Evolutionary conservation across 2,888 invertebrate species (phyloP).

Genomic region (Schrankia costaestrigalis): DNA sequence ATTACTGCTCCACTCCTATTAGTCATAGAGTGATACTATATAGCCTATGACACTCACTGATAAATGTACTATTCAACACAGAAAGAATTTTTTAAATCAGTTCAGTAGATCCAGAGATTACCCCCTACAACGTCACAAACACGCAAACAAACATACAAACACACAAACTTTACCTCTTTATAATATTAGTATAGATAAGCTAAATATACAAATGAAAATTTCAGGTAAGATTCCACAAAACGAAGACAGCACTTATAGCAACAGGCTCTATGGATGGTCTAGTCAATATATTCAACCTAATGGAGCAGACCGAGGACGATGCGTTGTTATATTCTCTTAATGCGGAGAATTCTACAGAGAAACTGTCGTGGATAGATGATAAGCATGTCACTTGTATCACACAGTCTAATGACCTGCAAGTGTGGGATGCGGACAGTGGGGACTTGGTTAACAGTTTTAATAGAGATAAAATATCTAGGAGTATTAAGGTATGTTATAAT

Average conservation of each 20-base stretch:
- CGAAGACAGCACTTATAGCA: constrained; percentile 83
- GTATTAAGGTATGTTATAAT: constrained; percentile 69
- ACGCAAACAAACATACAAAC: too few relatives aligned
- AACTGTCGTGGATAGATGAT: constrained; percentile 78
- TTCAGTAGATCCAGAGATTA: too few relatives aligned
- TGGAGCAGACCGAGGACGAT: constrained; percentile 87
- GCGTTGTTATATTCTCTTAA: constrained; percentile 89
- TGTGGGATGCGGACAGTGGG: constrained; percentile 84
- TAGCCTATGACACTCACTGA: too few relatives aligned
- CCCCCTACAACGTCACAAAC: too few relatives aligned
- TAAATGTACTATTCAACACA: too few relatives aligned
- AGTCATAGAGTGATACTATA: too few relatives aligned
- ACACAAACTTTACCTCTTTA: too few relatives aligned
- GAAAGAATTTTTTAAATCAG: too few relatives aligned
- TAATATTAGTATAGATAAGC: too few relatives aligned
- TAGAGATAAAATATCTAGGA: constrained; percentile 80
- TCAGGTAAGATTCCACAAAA: constrained; percentile 86
- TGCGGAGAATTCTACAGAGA: constrained; percentile 87
- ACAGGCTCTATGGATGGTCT: constrained; percentile 92
- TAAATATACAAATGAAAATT: too few relatives aligned
- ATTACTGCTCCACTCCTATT: too few relatives aligned
- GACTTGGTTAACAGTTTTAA: constrained; percentile 80
- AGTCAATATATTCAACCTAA: constrained; percentile 90
- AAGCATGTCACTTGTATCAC: constrained; percentile 83
- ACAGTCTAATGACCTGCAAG: constrained; percentile 83